Percentiles rank a stretch among this genome's conserved stretches.
Evolutionary conservation across 2,888 invertebrate genomes (phyloP).

Genomic region (Acrobeloides nanus): DNA sequence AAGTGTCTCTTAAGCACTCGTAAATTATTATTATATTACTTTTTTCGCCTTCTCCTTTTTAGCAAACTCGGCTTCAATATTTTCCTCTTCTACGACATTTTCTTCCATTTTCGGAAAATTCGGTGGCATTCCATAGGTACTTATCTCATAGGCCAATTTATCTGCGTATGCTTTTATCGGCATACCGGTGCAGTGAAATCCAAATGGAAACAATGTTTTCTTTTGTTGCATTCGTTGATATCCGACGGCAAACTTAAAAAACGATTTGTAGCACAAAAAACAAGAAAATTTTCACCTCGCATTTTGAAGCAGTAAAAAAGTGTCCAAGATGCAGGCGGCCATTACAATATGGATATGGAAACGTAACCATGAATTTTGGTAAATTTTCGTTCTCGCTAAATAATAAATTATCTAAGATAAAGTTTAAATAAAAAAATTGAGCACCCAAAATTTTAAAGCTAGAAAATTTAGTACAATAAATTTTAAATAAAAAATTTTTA

Average conservation of each 20-base stretch:
- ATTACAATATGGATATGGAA: slow-evolving; percentile 16
- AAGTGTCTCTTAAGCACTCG: no score
- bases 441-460: slow-evolving; percentile 1
- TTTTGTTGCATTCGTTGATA: slow-evolving; percentile 87
- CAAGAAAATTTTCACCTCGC: no score
- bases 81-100: slow-evolving; percentile 59
- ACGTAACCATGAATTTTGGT: slow-evolving; percentile 11
- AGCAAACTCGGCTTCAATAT: no score
- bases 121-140: slow-evolving; percentile 83
- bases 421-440: neutral
- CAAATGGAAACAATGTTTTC: slow-evolving; percentile 87
- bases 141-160: slow-evolving; percentile 86
- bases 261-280: no score
- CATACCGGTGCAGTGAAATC: slow-evolving; percentile 98
- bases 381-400: slow-evolving; percentile 11
- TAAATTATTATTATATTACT: no score
- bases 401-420: neutral
- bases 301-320: slow-evolving; percentile 90
- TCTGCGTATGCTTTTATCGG: slow-evolving; percentile 94
- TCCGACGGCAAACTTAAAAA: slow-evolving; percentile 83
- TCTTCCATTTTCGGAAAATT: slow-evolving; percentile 53
- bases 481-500: no score
- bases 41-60: no score
- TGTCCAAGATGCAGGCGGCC: slow-evolving; percentile 85
- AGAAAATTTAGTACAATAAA: no score